Evolutionary conservation across 2,797 vertebrate species (phyloP), one percentile per base, ranked within the genome.

Genomic region (Pygocentrus nattereri): DNA sequence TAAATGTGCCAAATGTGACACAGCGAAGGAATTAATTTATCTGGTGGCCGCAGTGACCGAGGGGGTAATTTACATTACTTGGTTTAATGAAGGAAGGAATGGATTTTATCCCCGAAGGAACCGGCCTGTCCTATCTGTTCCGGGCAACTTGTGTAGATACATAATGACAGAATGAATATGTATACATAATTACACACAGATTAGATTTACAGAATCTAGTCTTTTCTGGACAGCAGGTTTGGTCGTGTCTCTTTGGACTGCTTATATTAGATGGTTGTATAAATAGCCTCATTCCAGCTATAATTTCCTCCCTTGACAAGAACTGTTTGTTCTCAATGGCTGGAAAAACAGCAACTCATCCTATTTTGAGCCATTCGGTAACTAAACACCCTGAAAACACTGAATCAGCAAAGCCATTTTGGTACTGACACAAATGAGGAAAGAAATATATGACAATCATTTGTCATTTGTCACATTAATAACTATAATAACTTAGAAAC

Each of bases 71-170:
- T 58, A 23, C 50, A 34, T 73, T 73, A 54, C 31, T 54, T 34
- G 70, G 50, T 30, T 73, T 58, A 73, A 73, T 73, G 71, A 73
- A n/a, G 50, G 49, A 54, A 54, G 71, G 58, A 73, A 54, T 56
- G 71, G 30, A 52, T 54, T 31, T 30, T 21, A 65, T 69, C 10
- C 19, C 68, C 31, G n/a, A n/a, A 67, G 30, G 30, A 34, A 41
- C 44, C 5, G n/a, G 65, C 38, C 65, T n/a, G n/a, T 34, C 34
- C n/a, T 64, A 31, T 64, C 61, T 19, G 27, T 16, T 34, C 27
- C 61, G 7, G 30, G 38, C 41, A 23, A 52, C n/a, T 30, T 30
- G 23, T 52, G 59, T 49, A 31, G 58, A 64, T 76, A 50, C 41
- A 21, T 64, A 76, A 62, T 62, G 38, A 62, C 23, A 27, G 75